A percentile compares a stretch with the other conserved stretches of the same genome.
These are phyloP conservation scores for Ophthalmolycus amberensis DNA, from an alignment of 2,113 vertebrate species.

Conservation along the genomic window DNA sequence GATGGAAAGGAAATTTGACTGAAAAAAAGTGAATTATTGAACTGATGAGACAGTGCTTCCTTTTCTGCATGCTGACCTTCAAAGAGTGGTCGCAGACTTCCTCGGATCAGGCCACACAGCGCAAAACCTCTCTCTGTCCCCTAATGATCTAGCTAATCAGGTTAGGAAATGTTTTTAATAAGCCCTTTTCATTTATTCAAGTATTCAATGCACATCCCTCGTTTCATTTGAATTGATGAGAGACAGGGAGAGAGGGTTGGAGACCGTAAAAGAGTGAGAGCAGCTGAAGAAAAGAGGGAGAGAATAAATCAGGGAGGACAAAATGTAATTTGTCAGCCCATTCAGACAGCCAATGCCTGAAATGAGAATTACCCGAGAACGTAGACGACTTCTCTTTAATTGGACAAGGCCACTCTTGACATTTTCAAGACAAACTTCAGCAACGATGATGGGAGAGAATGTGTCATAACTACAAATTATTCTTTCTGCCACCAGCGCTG, in stretches of 20 bases:
- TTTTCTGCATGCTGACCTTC: conserved; percentile 66
- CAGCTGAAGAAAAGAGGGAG: conserved; percentile 55
- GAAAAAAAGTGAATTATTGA: conserved; percentile 53
- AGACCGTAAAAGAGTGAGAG: conserved; percentile 38
- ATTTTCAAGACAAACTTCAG: conserved; percentile 76
- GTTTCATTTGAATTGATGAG: conserved; percentile 80
- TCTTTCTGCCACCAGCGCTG: conserved; percentile 39
- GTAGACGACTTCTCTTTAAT: conserved; percentile 77
- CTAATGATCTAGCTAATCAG: conserved; percentile 76
- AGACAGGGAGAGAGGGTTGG: conserved; percentile 45
- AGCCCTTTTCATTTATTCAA: conserved; percentile 75
- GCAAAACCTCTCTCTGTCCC: conserved; percentile 56
- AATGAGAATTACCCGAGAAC: conserved; percentile 74
- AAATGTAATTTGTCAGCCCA: conserved; percentile 81
- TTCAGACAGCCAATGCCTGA: conserved; percentile 75
- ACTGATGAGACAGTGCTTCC: conserved; percentile 48
- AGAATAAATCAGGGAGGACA: conserved; percentile 76
- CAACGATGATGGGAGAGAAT: conserved; percentile 56
- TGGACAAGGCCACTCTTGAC: conserved; percentile 80
- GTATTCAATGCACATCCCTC: conserved; percentile 75
- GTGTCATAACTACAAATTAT: conserved; percentile 74
- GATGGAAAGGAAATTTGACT: conserved; percentile 31
- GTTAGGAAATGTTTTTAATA: conserved; percentile 72
- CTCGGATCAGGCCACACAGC: conserved; percentile 40
- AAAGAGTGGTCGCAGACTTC: conserved; percentile 53